These are phyloP conservation scores for Amphipyra berbera DNA, from an alignment of 2,888 invertebrate species.

Conservation along the genomic window DNA sequence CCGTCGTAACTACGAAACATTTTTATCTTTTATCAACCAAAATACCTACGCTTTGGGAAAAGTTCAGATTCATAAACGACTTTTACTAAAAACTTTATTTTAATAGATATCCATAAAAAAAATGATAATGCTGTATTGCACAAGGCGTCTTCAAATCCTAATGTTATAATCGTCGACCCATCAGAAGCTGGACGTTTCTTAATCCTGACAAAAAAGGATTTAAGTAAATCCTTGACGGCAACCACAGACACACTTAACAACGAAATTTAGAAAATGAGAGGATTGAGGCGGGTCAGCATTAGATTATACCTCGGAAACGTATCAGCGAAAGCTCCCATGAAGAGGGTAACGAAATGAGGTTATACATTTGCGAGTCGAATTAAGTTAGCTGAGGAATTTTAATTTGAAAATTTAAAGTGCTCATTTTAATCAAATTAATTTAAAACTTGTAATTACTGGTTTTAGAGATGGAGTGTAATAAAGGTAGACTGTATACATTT, in stretches of 20 bases:
- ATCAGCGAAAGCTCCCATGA: slow-evolving; percentile 76
- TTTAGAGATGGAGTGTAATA: slow-evolving; percentile 17
- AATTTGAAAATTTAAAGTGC: slow-evolving; percentile 66
- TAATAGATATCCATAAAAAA: too few relatives aligned
- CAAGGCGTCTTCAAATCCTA: slow-evolving; percentile 7
- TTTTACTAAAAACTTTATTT: too few relatives aligned
- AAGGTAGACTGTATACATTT: neutral
- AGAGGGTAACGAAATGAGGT: slow-evolving; percentile 81
- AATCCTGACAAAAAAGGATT: slow-evolving; percentile 60
- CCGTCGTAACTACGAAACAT: neutral
- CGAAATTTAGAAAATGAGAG: slow-evolving; percentile 69
- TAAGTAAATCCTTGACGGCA: slow-evolving; percentile 46
- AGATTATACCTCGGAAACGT: slow-evolving; percentile 75
- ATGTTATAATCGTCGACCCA: neutral
- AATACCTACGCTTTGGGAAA: neutral
- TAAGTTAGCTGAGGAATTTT: slow-evolving; percentile 68
- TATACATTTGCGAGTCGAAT: slow-evolving; percentile 76
- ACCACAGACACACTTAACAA: slow-evolving; percentile 54
- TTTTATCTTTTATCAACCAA: neutral
- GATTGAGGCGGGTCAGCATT: slow-evolving; percentile 68
- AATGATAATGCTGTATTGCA: neutral
- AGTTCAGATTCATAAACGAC: too few relatives aligned
- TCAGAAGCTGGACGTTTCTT: slow-evolving; percentile 45
- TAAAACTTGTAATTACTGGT: slow-evolving; percentile 41
- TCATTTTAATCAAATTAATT: slow-evolving; percentile 63